phyloP scores from a whole-genome alignment of 2,113 vertebrate species.

The Marcusenius ussheri region DNA sequence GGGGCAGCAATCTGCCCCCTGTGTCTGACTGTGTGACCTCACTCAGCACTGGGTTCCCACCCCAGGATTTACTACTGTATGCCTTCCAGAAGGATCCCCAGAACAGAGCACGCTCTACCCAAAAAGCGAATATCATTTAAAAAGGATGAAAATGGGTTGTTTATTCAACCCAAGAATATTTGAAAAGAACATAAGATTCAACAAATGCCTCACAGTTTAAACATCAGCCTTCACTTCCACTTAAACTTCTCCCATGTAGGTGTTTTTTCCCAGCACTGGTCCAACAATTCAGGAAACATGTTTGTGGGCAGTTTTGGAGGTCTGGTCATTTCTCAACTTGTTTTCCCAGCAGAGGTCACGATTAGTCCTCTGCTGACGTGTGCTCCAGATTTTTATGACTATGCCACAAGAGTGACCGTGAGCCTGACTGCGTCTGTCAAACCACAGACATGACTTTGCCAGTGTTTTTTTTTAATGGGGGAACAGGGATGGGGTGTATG shows the following conservation, averaged over 20 bases:
- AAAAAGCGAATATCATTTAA: not conserved
- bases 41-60: not conserved
- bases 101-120: not conserved
- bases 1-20: not conserved
- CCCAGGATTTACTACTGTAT: not conserved
- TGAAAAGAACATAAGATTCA: not conserved
- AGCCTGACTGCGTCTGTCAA: not conserved
- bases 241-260: not conserved
- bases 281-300: not conserved
- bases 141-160: not conserved
- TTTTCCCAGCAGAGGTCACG: not conserved
- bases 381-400: not conserved
- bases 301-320: not conserved
- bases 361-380: not conserved
- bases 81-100: not conserved
- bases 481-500: not conserved
- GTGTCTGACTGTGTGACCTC: not conserved
- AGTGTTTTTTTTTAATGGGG: not conserved
- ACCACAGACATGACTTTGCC: not conserved
- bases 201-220: not conserved
- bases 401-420: not conserved
- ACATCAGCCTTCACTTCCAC: not conserved
- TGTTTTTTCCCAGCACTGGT: not conserved
- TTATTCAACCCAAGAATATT: not conserved
- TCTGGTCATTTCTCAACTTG: not conserved